Evolutionary conservation across 2,797 vertebrate species (phyloP), one percentile per base, ranked within the genome.

Genomic region (Cyclura pinguis): DNA sequence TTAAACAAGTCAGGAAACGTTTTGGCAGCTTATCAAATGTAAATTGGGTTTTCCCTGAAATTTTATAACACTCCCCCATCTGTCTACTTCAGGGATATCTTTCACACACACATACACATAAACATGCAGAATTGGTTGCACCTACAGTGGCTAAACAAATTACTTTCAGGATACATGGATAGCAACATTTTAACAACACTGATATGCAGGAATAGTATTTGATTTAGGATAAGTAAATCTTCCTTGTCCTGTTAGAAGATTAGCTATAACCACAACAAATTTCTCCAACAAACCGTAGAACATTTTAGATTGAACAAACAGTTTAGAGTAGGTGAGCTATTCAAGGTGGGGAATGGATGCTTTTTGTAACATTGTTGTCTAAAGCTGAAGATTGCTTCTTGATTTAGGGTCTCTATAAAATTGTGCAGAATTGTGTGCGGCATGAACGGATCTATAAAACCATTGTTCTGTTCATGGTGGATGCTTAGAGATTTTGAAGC

Each of bases 341-440:
- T 84, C 47, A 84, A 72, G 80, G 72, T 42, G 84, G 80, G 69
- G 80, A 81, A 64, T 80, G 73, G 81, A 13, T 57, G 72, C 62
- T 94, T 94, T 93, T 88, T 91, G 55, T 32, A 82, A 90, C 84
- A 86, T 85, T 74, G 52, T 90, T 78, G 64, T 91, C 89, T 92
- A 82, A 94, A 93, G 32, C 29, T 50, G 84, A 94, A 94, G 86
- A 91, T 89, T 92, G 67, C 82, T 94, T 95, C 91, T 93, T 94
- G 90, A 92, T 94, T 93, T 92, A 94, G 80, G 29, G 80, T n/a
- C 35, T 35, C 29, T 87, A 81, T 89, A 94, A 92, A 92, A 86
- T 50, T 0, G 0, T n/a, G 14, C 0, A 73, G 0, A 77, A 38
- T 6, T 93, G 80, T 87, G 78, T 90, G 9, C 72, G 50, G 32